Conservation (phyloP, 1,140 invertebrate species). For the Papilio helenus region DNA sequence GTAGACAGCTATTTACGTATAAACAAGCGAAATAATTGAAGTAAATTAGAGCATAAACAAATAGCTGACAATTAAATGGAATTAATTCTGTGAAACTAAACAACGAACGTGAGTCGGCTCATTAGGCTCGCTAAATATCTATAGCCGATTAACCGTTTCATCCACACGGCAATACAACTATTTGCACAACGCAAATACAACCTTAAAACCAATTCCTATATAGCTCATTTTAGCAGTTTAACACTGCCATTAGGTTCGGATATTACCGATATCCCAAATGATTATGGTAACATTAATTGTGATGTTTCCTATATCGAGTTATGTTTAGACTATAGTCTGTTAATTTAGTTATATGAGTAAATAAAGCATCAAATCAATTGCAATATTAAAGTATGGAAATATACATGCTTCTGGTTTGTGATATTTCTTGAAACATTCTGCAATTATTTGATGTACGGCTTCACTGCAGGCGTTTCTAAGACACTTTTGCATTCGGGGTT, state of each 20-base stretch:
- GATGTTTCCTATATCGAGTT: not conserved
- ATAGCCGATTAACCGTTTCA: not conserved
- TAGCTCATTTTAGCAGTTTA: not conserved
- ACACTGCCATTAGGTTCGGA: not conserved
- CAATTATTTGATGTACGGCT: too few species aligned
- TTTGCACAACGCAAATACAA: not conserved
- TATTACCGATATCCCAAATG: not conserved
- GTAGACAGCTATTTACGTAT: not conserved
- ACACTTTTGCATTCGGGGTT: too few species aligned
- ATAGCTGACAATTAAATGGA: conserved; percentile 1
- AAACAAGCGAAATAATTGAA: not conserved
- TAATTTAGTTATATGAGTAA: not conserved
- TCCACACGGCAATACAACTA: not conserved
- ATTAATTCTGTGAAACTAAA: conserved; percentile 19
- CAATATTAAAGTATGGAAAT: too few species aligned
- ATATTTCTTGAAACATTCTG: too few species aligned
- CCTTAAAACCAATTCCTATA: not conserved
- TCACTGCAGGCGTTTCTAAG: too few species aligned
- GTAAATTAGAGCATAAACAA: conserved; percentile 18
- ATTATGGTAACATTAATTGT: not conserved
- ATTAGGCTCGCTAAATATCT: conserved; percentile 16
- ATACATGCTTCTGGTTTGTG: too few species aligned
- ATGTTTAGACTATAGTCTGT: not conserved
- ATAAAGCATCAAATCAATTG: not conserved
- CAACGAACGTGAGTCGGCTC: conserved; percentile 2